Base-by-base conservation (phyloP, 2,888 invertebrate genomes). In the Drosophila peninsularis region DNA sequence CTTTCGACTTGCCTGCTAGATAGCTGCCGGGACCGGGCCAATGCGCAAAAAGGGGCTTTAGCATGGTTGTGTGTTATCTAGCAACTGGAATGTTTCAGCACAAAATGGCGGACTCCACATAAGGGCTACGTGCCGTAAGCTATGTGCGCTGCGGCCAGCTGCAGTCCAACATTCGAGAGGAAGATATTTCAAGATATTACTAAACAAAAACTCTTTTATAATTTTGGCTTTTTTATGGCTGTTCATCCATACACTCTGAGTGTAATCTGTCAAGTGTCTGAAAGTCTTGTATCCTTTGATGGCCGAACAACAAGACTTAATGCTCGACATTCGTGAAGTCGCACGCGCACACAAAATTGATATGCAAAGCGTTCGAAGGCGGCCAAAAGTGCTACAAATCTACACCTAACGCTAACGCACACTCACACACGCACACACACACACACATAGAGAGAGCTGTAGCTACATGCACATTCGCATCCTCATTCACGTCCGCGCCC, bases 301-400 rank as follows among this genome's bases (percentile, higher is more conserved):
- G 74, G 57, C 52, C 49, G 63, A 55, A 58, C 56, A 78, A 75
- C 70, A 68, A 50, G 74, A 80, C 82, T 79, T 91, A 91, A 91
- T 90, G 80, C 90, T 74, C 67, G 57, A 77, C 80, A 84, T 83
- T 86, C 82, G 71, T 80, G 66, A 86, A 90, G 90, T 90, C 88
- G 90, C 90, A 91, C 91, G 91, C 90, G 82, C 88, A 71, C 62
- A 56, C 55, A 64, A 77, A 76, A 82, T 82, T 82, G 75, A 88
- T 82, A 80, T 82, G 88, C 82, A 84, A 80, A 82, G 69, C 67
- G 65, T 76, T 71, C 63, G 70, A 67, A 70, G 67, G 67, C 76
- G 68, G 32, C 57, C 66, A 57, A 75, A 80, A 85, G 82, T 78
- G 82, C 74, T 58, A 76, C 68, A 75, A 63, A 75, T 76, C 72